phyloP scores from a whole-genome alignment of 1,140 invertebrate genomes.

The Drosophila virilis region DNA sequence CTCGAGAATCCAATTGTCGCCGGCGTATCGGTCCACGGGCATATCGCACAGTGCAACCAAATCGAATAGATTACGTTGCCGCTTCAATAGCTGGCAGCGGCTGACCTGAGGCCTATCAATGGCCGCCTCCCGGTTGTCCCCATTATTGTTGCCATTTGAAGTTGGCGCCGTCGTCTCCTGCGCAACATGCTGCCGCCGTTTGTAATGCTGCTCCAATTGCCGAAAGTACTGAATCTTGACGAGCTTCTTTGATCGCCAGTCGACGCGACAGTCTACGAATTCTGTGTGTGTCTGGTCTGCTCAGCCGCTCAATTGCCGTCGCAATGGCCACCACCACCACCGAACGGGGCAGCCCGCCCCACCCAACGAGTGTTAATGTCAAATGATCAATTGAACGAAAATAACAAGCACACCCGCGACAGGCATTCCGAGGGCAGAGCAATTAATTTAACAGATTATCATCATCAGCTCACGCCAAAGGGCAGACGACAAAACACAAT shows the following conservation, averaged over 20 bases:
- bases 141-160: conserved; percentile 32
- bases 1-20: conserved; percentile 76
- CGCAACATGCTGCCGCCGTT: conserved; percentile 43
- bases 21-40: conserved; percentile 63
- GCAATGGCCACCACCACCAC: conserved; percentile 27
- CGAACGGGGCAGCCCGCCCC: conserved; percentile 37
- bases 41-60: conserved; percentile 74
- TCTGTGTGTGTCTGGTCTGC: conserved; percentile 29
- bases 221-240: conserved; percentile 80
- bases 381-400: conserved; percentile 76
- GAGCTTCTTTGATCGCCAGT: conserved; percentile 5
- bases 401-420: conserved; percentile 52
- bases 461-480: conserved; percentile 8
- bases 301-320: conserved; percentile 59
- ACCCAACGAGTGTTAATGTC: conserved; percentile 67
- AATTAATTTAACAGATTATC: conserved; percentile 47
- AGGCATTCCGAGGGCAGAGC: conserved; percentile 16
- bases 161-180: conserved; percentile 27
- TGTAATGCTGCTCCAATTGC: conserved; percentile 62
- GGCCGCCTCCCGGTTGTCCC: background rate
- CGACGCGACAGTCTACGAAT: conserved; percentile 9
- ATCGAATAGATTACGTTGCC: conserved; percentile 77
- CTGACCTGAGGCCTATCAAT: conserved; percentile 38
- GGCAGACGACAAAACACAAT: conserved; percentile 1
- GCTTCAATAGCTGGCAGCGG: conserved; percentile 59